phyloP scores from a whole-genome alignment of 2,888 invertebrate genomes.

The Lutraria lutraria region DNA sequence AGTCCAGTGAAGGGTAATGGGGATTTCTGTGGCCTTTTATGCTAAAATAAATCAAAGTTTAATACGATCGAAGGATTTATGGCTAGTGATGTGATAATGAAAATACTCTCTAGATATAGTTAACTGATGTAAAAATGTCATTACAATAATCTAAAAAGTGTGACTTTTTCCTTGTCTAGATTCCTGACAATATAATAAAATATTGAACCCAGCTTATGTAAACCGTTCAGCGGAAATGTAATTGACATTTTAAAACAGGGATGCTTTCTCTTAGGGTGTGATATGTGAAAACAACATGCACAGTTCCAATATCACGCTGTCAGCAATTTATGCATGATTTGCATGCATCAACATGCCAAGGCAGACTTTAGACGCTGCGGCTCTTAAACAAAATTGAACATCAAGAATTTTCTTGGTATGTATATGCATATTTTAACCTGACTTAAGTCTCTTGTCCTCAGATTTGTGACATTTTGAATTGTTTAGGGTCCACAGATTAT shows the following conservation, averaged over 20 bases:
- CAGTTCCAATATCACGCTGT: neutral
- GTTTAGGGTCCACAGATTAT: neutral
- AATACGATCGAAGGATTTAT: neutral
- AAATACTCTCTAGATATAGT: constrained; percentile 9
- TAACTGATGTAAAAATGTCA: constrained; percentile 33
- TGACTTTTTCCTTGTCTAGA: constrained; percentile 10
- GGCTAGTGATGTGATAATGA: constrained; percentile 4
- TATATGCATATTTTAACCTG: neutral
- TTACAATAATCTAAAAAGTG: constrained; percentile 35
- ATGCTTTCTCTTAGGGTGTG: neutral
- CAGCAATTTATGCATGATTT: constrained; percentile 13
- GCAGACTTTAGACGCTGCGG: neutral
- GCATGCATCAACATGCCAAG: neutral
- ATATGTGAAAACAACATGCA: constrained; percentile 12
- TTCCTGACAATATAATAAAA: neutral
- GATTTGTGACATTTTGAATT: neutral
- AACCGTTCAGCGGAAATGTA: constrained; percentile 9
- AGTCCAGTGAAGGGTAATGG: constrained; percentile 39
- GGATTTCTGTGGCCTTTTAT: constrained; percentile 32
- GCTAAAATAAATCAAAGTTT: constrained; percentile 40
- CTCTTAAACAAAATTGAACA: neutral
- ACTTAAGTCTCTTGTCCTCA: neutral
- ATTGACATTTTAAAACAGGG: constrained; percentile 24
- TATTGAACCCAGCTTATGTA: constrained; percentile 5
- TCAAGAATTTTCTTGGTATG: neutral